Evolutionary conservation across 2,888 invertebrate genomes (phyloP), one percentile per base, ranked within the genome.

Genomic region (Drosophila barbarae): DNA sequence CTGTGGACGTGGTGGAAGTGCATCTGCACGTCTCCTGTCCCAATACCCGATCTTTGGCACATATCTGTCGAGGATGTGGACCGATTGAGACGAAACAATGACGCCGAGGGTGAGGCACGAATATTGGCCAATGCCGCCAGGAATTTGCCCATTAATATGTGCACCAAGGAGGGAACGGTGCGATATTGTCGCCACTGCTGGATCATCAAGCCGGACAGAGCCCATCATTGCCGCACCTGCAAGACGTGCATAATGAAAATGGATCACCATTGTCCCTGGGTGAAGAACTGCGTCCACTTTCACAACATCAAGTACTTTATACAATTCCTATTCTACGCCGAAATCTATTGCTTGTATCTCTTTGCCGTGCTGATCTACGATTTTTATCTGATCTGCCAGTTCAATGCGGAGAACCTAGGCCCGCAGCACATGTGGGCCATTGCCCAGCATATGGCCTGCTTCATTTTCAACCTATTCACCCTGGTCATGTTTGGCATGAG

Each of bases 201-300:
- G 84, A 93, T 96, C 76, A 93, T 99, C 56, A 99, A 99, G 90
- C 99, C 99, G 1, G 99, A 99, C 90, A 91, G 99, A 72, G 94
- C 97, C 23, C 98, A 99, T 90, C 99, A 99, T 89, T 99, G 99
- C 90, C 96, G 97, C 73, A 95, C 97, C 26, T 99, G 99, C 90
- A 93, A 95, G 13, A 92, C 93, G 69, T 98, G 98, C 90, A 95
- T 98, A 21, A 92, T 97, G 72, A 98, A 98, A 91, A 98, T 98
- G 97, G 99, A 99, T 90, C 99, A 99, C 90, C 98, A 99, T 90
- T 99, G 98, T 90, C 98, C 98, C 15, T 98, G 98, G 97, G 86
- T 87, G 36, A 85, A 98, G 91, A 99, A 98, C 90, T 99, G 99
- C 90, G 97, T 99, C 63, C 96, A 96, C 88, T 99, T 96, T 91